Conservation (phyloP, 2,113 vertebrate genomes). For the Epinephelus moara region DNA sequence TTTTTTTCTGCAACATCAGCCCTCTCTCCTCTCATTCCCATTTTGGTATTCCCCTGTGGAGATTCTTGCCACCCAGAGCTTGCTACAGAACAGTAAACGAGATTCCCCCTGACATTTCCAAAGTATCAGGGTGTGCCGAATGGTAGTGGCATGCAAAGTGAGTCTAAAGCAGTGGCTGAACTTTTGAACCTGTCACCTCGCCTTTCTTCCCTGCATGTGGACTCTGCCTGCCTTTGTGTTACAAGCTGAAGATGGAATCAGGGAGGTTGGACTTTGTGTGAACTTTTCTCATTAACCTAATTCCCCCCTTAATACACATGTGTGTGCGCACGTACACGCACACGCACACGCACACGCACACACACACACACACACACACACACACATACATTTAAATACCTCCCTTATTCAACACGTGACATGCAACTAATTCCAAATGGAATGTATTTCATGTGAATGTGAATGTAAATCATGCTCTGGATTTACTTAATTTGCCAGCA, state of each 20-base stretch:
- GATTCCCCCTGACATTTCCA: slow-evolving; percentile 70
- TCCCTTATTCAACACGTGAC: slow-evolving; percentile 7
- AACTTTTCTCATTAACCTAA: slow-evolving; percentile 86
- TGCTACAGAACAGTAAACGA: slow-evolving; percentile 71
- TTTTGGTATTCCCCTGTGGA: slow-evolving; percentile 78
- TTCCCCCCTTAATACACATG: slow-evolving; percentile 57
- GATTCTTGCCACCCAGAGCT: slow-evolving; percentile 68
- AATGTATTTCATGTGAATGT: slow-evolving; percentile 14
- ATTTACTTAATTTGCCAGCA: slow-evolving; percentile 16
- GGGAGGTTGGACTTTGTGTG: slow-evolving; percentile 84
- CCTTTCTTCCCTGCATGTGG: slow-evolving; percentile 77
- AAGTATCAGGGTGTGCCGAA: slow-evolving; percentile 77
- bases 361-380: neutral
- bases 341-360: slow-evolving; percentile 9
- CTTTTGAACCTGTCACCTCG: slow-evolving; percentile 86
- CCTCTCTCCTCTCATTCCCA: slow-evolving; percentile 48
- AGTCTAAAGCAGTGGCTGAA: slow-evolving; percentile 80
- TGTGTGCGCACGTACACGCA: neutral
- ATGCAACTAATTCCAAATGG: slow-evolving; percentile 17
- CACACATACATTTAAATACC: slow-evolving; percentile 29
- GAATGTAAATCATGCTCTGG: slow-evolving; percentile 8
- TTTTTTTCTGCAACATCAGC: slow-evolving; percentile 62
- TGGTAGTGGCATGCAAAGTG: slow-evolving; percentile 81
- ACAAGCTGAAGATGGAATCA: slow-evolving; percentile 77
- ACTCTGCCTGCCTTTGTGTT: slow-evolving; percentile 77